Conservation (phyloP, 2,113 vertebrate species). For the Xenus cinereus region DNA sequence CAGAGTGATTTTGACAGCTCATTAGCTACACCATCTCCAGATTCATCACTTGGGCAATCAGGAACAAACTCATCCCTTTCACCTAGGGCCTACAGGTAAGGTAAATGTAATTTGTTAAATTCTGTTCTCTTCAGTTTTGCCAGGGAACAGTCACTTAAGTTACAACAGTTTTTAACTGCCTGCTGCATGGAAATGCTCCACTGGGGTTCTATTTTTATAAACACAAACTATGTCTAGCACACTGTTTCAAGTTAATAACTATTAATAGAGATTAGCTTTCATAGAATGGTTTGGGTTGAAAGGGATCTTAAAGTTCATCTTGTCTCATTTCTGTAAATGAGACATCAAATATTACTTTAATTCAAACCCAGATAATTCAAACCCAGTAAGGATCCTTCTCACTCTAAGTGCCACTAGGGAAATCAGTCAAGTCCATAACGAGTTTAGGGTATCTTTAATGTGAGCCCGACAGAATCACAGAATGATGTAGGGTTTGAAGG, state of each 20-base stretch:
- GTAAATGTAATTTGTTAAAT: background rate
- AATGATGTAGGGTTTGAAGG: too few relatives aligned
- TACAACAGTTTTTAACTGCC: background rate
- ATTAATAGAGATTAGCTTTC: background rate
- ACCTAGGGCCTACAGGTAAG: background rate
- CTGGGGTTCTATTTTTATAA: background rate
- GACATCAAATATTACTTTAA: background rate
- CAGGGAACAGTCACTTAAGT: background rate
- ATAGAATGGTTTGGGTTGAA: too few relatives aligned
- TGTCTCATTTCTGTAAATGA: background rate
- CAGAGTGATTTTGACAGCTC: background rate
- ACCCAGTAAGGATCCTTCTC: background rate
- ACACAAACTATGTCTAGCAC: background rate
- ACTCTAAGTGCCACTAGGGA: background rate
- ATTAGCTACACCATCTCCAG: background rate
- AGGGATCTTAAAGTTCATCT: too few relatives aligned
- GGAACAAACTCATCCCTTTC: background rate
- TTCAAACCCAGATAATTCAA: background rate
- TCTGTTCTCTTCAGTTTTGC: background rate
- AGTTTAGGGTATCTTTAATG: background rate
- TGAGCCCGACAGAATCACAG: background rate
- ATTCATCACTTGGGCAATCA: background rate
- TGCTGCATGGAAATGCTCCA: background rate
- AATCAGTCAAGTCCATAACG: background rate
- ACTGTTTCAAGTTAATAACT: background rate